A percentile compares a stretch with the other conserved stretches of the same genome.
phyloP scores from a whole-genome alignment of 2,113 vertebrate species.

The Ptyas mucosa region DNA sequence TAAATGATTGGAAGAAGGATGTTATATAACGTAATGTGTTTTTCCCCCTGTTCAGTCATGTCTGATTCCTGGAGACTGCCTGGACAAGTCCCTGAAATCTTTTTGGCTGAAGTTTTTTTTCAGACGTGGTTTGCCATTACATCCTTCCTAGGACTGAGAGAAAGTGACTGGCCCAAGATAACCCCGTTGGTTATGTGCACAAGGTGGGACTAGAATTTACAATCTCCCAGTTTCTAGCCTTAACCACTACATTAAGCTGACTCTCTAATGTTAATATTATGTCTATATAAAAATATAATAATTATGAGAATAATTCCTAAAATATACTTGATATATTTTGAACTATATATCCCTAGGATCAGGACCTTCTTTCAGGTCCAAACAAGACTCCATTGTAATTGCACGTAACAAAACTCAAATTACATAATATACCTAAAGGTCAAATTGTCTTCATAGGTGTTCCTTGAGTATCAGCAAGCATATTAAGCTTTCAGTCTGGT shows the following conservation, averaged over 20 bases:
- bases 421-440: not conserved
- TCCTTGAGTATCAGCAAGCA: not conserved
- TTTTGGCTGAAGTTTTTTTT: not conserved
- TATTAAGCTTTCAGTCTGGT: not conserved
- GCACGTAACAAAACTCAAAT: not conserved
- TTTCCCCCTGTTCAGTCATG: not conserved
- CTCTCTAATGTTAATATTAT: not conserved
- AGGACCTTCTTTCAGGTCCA: not conserved
- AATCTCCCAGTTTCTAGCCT: not conserved
- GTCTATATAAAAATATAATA: not conserved
- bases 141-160: not conserved
- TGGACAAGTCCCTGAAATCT: not conserved
- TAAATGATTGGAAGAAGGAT: not conserved
- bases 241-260: not conserved
- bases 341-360: not conserved
- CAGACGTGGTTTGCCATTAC: not conserved
- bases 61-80: not conserved
- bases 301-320: not conserved
- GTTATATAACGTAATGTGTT: not conserved
- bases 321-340: not conserved
- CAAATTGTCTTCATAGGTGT: not conserved
- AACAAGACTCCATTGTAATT: not conserved
- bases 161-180: not conserved
- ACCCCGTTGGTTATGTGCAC: not conserved
- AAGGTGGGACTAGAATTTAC: not conserved